These are phyloP conservation scores for Spea multiplicata DNA, from an alignment of 2,113 vertebrate species.

Conservation along the genomic window DNA sequence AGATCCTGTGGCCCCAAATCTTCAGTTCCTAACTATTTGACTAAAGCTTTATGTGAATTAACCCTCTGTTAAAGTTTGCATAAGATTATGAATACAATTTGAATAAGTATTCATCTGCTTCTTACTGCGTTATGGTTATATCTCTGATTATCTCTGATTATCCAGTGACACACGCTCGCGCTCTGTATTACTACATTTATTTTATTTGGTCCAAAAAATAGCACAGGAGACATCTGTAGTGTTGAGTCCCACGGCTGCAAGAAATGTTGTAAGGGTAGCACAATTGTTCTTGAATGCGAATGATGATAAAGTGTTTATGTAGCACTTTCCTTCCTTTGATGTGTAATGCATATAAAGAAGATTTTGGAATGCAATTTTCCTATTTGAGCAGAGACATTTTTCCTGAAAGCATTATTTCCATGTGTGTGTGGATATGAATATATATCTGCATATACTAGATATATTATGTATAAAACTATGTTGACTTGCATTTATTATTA, in stretches of 20 bases:
- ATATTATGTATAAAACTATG: not conserved
- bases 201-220: not conserved
- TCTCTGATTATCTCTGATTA: too few relatives aligned
- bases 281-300: not conserved
- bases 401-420: not conserved
- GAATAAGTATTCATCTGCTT: too few relatives aligned
- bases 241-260: not conserved
- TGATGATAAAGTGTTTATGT: not conserved
- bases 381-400: not conserved
- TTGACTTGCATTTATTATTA: not conserved
- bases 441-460: not conserved
- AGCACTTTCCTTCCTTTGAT: not conserved
- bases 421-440: not conserved
- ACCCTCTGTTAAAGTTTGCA: too few relatives aligned
- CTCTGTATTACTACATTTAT: not conserved
- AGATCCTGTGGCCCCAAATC: too few relatives aligned
- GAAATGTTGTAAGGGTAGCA: not conserved
- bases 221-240: not conserved
- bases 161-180: not conserved
- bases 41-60: too few relatives aligned
- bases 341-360: slow-evolving; percentile 5
- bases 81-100: too few relatives aligned
- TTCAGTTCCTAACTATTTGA: too few relatives aligned
- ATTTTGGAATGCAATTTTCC: slow-evolving; percentile 1
- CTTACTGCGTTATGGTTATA: too few relatives aligned